A percentile compares a stretch with the other conserved stretches of the same genome.
phyloP scores from a whole-genome alignment of 2,113 vertebrate species.

The Cyprinodon tularosa region DNA sequence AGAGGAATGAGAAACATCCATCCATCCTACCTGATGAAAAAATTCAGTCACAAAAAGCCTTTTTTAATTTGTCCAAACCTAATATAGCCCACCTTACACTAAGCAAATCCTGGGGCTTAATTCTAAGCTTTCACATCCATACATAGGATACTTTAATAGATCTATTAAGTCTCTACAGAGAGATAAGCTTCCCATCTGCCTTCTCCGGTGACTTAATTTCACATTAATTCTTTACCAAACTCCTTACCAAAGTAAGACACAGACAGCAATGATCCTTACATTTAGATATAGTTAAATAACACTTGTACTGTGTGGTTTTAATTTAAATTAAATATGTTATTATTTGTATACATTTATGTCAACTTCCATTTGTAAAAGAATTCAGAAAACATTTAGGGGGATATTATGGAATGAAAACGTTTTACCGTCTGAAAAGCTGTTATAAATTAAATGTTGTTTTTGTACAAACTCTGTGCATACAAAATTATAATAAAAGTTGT shows the following conservation, averaged over 20 bases:
- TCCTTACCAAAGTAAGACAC: background rate
- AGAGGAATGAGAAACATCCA: background rate
- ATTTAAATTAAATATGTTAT: background rate
- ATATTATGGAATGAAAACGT: too few species aligned
- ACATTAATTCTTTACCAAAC: background rate
- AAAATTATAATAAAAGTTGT: too few species aligned
- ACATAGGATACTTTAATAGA: constrained; percentile 11
- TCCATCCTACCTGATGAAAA: background rate
- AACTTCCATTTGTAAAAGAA: too few species aligned
- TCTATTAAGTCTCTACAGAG: background rate
- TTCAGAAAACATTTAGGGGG: too few species aligned
- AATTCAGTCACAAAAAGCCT: background rate
- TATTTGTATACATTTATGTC: background rate
- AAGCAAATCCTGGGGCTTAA: background rate
- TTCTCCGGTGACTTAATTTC: background rate
- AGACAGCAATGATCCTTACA: background rate
- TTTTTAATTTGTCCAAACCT: background rate
- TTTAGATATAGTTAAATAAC: background rate
- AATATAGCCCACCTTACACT: background rate
- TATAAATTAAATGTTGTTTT: too few species aligned
- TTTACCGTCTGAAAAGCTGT: too few species aligned
- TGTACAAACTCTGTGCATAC: too few species aligned
- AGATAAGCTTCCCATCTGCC: constrained; percentile 3
- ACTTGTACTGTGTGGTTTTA: background rate
- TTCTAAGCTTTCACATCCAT: constrained; percentile 32